These are phyloP conservation scores for Pollenia amentaria DNA, from an alignment of 2,888 invertebrate species.

Conservation along the genomic window DNA sequence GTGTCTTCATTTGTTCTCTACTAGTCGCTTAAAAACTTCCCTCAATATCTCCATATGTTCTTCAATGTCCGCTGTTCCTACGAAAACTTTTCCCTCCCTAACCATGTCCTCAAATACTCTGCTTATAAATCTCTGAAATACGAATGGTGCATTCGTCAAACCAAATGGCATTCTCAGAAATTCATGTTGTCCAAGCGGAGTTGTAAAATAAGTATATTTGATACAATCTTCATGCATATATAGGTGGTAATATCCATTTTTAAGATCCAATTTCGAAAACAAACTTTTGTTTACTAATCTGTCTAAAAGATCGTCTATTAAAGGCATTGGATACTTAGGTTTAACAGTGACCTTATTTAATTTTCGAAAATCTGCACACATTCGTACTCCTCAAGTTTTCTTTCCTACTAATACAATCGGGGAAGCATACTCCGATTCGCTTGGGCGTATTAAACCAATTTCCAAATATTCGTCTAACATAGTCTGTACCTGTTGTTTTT, in stretches of 20 bases:
- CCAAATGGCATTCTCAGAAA: conserved; percentile 65
- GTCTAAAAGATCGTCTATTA: conserved; percentile 63
- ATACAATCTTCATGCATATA: conserved; percentile 47
- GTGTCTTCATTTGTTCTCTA: conserved; percentile 41
- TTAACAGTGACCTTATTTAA: conserved; percentile 60
- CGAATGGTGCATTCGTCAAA: conserved; percentile 44
- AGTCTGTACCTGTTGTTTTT: neutral
- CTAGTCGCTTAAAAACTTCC: conserved; percentile 68
- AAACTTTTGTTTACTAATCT: conserved; percentile 47
- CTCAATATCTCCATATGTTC: conserved; percentile 65
- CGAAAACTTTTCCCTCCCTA: conserved; percentile 61
- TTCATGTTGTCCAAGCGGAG: conserved; percentile 43
- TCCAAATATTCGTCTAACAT: conserved; percentile 51
- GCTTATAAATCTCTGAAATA: conserved; percentile 29
- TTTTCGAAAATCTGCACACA: conserved; percentile 55
- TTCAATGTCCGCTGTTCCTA: conserved; percentile 57
- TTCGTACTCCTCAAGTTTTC: conserved; percentile 43
- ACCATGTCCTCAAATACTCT: conserved; percentile 65
- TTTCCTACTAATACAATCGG: conserved; percentile 54
- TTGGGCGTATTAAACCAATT: conserved; percentile 48
- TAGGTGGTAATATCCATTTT: conserved; percentile 62
- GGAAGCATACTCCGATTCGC: conserved; percentile 59
- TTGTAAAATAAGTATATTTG: conserved; percentile 50
- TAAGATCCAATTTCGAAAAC: conserved; percentile 59
- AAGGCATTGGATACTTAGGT: conserved; percentile 57